A percentile compares a stretch with the other conserved stretches of the same genome.
phyloP scores from a whole-genome alignment of 2,888 invertebrate species.

The Laothoe populi region DNA sequence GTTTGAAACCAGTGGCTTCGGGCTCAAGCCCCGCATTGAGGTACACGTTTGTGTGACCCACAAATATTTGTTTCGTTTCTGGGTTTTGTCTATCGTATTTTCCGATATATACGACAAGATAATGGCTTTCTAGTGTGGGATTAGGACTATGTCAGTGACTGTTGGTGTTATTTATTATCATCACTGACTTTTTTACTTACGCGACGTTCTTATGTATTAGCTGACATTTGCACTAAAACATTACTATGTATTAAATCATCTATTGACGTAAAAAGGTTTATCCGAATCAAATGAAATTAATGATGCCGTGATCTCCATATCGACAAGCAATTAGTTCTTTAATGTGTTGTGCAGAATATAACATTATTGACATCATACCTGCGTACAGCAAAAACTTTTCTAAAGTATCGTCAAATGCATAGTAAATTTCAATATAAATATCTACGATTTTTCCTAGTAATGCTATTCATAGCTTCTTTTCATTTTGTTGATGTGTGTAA shows the following conservation, averaged over 20 bases:
- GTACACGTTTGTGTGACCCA: too few species aligned
- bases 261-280: slow-evolving; percentile 5
- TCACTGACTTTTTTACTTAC: too few species aligned
- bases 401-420: slow-evolving; percentile 1
- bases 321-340: slow-evolving; percentile 7
- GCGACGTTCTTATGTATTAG: neutral
- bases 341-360: neutral
- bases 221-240: neutral
- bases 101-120: too few species aligned
- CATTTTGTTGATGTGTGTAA: too few species aligned
- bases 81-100: too few species aligned
- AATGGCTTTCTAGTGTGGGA: too few species aligned
- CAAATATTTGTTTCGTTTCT: too few species aligned
- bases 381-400: slow-evolving; percentile 6
- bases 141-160: too few species aligned
- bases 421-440: slow-evolving; percentile 1
- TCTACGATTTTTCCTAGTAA: neutral
- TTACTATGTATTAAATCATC: neutral
- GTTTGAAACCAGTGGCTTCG: too few species aligned
- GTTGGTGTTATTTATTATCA: too few species aligned
- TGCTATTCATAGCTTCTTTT: neutral
- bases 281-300: slow-evolving; percentile 6
- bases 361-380: slow-evolving; percentile 21
- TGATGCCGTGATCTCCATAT: slow-evolving; percentile 21
- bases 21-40: too few species aligned